Evolutionary conservation across 2,113 vertebrate genomes (phyloP).

Genomic region (Gyps fulvus): DNA sequence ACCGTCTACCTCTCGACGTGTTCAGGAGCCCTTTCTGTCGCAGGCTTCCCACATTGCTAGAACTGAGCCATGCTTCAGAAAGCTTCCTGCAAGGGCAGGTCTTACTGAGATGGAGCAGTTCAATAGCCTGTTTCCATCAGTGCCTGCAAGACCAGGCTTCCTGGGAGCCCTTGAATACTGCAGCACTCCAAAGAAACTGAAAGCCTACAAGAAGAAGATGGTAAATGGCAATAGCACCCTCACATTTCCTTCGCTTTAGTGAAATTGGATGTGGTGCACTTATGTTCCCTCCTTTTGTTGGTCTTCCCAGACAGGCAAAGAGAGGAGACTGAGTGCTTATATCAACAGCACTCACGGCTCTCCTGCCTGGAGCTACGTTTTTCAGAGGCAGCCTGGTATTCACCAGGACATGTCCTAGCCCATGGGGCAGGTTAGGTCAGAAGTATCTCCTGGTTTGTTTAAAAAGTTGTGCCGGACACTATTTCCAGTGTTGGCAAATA

Average conservation of each 20-base stretch:
- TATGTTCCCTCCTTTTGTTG: neutral
- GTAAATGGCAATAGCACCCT: neutral
- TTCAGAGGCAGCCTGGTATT: neutral
- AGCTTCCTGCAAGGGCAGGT: neutral
- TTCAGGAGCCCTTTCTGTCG: fast-evolving
- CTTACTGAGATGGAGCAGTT: neutral
- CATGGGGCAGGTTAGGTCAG: neutral
- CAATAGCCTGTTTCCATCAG: neutral
- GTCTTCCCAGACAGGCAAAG: neutral
- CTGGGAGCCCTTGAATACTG: neutral
- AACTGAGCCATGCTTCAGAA: neutral
- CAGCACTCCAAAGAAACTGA: neutral
- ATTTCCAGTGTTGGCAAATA: neutral
- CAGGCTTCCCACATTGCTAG: neutral
- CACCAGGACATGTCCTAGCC: neutral
- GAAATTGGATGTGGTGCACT: neutral
- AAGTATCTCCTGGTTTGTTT: neutral
- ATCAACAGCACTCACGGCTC: fast-evolving
- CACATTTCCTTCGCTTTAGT: neutral
- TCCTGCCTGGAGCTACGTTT: neutral
- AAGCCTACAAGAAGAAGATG: neutral
- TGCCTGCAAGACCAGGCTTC: neutral
- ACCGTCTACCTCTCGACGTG: neutral
- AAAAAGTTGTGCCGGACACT: neutral
- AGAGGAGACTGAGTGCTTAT: neutral